phyloP scores from a whole-genome alignment of 2,113 vertebrate genomes.

The Phoenicopterus ruber region DNA sequence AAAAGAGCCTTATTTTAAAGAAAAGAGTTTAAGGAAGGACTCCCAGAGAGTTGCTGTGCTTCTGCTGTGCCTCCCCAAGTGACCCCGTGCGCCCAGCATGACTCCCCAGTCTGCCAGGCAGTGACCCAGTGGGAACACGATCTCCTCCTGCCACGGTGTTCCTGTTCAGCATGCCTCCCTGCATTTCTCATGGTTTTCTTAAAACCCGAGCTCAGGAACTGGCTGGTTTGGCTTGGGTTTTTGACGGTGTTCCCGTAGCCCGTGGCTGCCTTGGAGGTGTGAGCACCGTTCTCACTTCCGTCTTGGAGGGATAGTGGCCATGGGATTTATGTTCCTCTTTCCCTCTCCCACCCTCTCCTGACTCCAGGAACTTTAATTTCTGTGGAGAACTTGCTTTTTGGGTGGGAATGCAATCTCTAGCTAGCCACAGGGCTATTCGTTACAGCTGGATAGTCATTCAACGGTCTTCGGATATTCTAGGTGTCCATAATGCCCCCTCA shows the following conservation, averaged over 20 bases:
- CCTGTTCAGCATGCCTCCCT: neutral
- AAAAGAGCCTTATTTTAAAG: neutral
- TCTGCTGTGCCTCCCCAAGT: neutral
- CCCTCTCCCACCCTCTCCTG: neutral
- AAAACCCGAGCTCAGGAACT: neutral
- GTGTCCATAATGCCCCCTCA: neutral
- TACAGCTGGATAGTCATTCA: neutral
- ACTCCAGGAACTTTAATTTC: neutral
- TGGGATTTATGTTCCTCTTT: neutral
- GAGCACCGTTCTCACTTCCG: neutral
- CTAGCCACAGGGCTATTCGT: neutral
- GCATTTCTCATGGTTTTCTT: neutral
- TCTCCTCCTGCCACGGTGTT: neutral
- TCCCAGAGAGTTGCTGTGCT: neutral
- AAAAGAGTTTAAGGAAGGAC: neutral
- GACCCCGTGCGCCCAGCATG: neutral
- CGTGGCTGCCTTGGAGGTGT: neutral
- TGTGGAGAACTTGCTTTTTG: neutral
- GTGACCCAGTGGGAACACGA: neutral
- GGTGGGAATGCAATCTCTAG: neutral
- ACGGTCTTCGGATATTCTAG: neutral
- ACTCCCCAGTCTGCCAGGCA: neutral
- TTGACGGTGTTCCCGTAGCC: neutral
- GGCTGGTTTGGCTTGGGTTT: neutral
- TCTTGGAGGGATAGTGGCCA: fast-evolving